These are phyloP conservation scores for Parapsyche elsis DNA, from an alignment of 1,140 invertebrate species.

Conservation along the genomic window DNA sequence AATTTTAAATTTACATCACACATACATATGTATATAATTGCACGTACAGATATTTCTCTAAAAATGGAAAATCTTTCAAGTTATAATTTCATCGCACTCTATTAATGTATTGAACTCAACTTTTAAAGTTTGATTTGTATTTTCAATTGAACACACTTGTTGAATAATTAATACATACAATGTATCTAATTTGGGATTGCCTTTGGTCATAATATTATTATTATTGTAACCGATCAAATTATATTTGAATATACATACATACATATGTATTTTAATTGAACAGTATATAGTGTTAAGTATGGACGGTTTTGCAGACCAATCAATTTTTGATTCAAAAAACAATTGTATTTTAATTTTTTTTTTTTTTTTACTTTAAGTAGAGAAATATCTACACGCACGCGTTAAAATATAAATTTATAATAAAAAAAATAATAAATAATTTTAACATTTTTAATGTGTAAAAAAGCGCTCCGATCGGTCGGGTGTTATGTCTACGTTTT, in stretches of 20 bases:
- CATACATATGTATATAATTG: constrained; percentile 14
- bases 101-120: no score
- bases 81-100: no score
- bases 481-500: constrained; percentile 28
- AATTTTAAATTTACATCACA: constrained; percentile 19
- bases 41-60: no score
- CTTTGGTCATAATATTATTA: no score
- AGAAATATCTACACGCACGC: constrained; percentile 12
- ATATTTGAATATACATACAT: background rate
- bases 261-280: background rate
- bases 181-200: no score
- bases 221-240: background rate
- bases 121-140: no score
- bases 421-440: constrained; percentile 33
- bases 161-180: no score
- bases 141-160: no score
- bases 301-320: constrained; percentile 25
- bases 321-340: background rate
- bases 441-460: constrained; percentile 30
- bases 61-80: no score
- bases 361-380: background rate
- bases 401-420: constrained; percentile 11
- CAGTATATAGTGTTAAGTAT: background rate
- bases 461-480: constrained; percentile 33
- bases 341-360: background rate